phyloP scores from a whole-genome alignment of 2,888 invertebrate species.

The Volucella zonaria region DNA sequence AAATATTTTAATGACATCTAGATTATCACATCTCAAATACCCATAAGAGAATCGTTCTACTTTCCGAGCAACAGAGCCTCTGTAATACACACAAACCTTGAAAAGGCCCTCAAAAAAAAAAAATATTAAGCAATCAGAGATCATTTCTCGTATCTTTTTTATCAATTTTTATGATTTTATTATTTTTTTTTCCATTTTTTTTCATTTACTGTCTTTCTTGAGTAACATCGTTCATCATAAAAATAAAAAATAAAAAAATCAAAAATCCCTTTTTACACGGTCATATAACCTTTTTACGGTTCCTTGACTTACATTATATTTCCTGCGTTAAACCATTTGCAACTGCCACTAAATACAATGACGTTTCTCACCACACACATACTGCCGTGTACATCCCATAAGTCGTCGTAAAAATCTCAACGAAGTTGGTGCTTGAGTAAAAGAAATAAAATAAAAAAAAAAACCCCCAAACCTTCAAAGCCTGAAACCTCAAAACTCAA shows the following conservation, averaged over 20 bases:
- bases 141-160: neutral
- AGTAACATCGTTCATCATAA: constrained; percentile 30
- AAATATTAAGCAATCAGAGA: constrained; percentile 18
- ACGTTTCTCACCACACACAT: constrained; percentile 2
- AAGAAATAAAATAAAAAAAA: constrained; percentile 28
- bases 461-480: constrained; percentile 3
- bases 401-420: constrained; percentile 56
- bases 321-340: constrained; percentile 22
- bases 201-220: neutral
- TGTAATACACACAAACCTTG: constrained; percentile 3
- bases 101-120: constrained; percentile 2
- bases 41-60: too few relatives aligned
- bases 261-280: constrained; percentile 10
- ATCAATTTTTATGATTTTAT: constrained; percentile 10
- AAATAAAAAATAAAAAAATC: constrained; percentile 12
- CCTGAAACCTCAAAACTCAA: too few relatives aligned
- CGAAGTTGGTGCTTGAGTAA: constrained; percentile 39
- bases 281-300: constrained; percentile 18
- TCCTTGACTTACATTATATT: constrained; percentile 25
- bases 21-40: too few relatives aligned
- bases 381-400: constrained; percentile 22
- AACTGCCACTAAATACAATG: constrained; percentile 24
- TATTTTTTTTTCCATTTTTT: neutral
- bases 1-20: too few relatives aligned
- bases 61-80: too few relatives aligned